Evolutionary conservation across 2,113 vertebrate species (phyloP).

Genomic region (Chaetops frenatus): DNA sequence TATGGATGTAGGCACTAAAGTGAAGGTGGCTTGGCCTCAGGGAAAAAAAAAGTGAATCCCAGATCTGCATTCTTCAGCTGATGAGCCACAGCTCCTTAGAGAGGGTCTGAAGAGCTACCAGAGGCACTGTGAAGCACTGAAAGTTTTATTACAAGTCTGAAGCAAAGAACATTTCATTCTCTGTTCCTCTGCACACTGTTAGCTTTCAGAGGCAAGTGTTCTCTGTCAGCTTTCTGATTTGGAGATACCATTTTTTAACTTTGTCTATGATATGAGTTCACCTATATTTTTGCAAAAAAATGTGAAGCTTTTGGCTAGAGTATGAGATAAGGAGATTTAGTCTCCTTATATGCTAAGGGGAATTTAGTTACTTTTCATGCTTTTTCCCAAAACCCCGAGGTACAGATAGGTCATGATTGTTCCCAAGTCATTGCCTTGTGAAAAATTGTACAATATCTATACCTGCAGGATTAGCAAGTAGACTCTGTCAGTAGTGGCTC

Average conservation of each 20-base stretch:
- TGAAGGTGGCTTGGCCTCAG: neutral
- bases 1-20: neutral
- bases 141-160: slow-evolving; percentile 5
- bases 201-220: neutral
- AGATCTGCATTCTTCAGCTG: neutral
- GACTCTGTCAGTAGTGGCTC: neutral
- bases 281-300: neutral
- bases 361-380: neutral
- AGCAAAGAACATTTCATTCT: neutral
- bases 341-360: neutral
- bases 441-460: neutral
- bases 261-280: neutral
- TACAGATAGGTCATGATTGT: neutral
- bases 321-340: neutral
- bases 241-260: neutral
- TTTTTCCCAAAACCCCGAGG: neutral
- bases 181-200: neutral
- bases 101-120: neutral
- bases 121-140: neutral
- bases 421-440: neutral
- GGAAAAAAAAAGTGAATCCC: neutral
- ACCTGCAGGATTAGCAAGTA: neutral
- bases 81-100: neutral
- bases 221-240: neutral
- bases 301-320: neutral